Evolutionary conservation across 2,797 vertebrate genomes (phyloP), one percentile per base, ranked within the genome.

Genomic region (Champsocephalus gunnari): DNA sequence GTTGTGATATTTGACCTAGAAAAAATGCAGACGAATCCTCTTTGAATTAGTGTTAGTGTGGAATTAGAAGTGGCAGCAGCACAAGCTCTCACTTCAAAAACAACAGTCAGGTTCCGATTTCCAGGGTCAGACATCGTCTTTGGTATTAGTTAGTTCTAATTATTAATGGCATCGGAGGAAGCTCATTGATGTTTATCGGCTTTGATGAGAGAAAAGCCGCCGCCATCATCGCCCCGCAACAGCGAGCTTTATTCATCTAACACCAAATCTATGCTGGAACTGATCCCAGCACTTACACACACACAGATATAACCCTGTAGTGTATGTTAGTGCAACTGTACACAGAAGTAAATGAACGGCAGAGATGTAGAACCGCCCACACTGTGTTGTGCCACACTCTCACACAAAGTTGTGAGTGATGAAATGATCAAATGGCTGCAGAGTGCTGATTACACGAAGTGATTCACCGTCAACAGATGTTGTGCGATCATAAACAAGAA

Each of bases 401-500:
- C 50, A 9, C 80, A 71, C 75, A 32, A n/a, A 28, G 58, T 70
- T 70, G 66, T 68, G 83, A 70, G 77, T 65, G 77, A 86, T 82
- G 75, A 85, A 92, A 85, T 84, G 84, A 90, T 90, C 82, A 87
- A 91, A 89, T 83, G 71, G 74, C 81, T 67, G 76, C 74, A 41
- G 77, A 89, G 75, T 55, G 63, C 83, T 87, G 89, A 92, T 92
- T 89, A 90, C 81, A 87, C 82, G 79, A 45, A 84, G 79, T 83
- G 90, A 89, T 87, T 90, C 89, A 85, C 84, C 73, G 24, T 84
- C 86, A 89, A 86, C 93, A 93, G 90, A 90, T 91, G 91, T 87
- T 90, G 89, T 80, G 89, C 82, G 88, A 91, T 93, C 88, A 90
- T 90, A 89, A 93, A 92, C 87, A 90, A 92, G 85, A 79, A 83